phyloP scores from a whole-genome alignment of 2,888 invertebrate genomes.

The Podabrus alpinus region DNA sequence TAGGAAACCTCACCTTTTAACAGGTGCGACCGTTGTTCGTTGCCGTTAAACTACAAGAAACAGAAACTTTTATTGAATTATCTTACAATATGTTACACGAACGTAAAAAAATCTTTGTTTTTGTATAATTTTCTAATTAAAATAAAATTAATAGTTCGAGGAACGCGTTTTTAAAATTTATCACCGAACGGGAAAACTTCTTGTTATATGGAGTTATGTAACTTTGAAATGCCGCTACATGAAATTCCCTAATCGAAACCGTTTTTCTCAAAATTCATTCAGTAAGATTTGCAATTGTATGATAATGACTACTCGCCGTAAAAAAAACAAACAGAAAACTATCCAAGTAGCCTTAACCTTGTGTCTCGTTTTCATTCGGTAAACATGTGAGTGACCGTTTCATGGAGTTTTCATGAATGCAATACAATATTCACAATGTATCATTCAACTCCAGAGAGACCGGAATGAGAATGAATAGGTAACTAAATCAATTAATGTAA shows the following conservation, averaged over 20 bases:
- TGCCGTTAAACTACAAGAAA: slow-evolving; percentile 20
- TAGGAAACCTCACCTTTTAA: slow-evolving; percentile 27
- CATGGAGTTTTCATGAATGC: background rate
- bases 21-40: slow-evolving; percentile 25
- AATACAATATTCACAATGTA: background rate
- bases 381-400: background rate
- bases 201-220: background rate
- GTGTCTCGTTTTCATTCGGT: slow-evolving; percentile 12
- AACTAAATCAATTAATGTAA: background rate
- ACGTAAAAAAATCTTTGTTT: background rate
- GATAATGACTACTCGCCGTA: slow-evolving; percentile 14
- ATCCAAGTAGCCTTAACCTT: slow-evolving; percentile 19
- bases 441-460: background rate
- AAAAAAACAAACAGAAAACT: slow-evolving; percentile 6
- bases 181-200: background rate
- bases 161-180: background rate
- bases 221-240: background rate
- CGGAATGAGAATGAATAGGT: background rate
- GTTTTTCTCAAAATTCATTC: slow-evolving; percentile 7
- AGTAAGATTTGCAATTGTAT: slow-evolving; percentile 20
- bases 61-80: background rate
- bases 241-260: background rate
- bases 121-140: background rate
- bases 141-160: background rate
- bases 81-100: background rate